Conservation (phyloP, 2,113 vertebrate genomes). For the Cynocephalus volans region DNA sequence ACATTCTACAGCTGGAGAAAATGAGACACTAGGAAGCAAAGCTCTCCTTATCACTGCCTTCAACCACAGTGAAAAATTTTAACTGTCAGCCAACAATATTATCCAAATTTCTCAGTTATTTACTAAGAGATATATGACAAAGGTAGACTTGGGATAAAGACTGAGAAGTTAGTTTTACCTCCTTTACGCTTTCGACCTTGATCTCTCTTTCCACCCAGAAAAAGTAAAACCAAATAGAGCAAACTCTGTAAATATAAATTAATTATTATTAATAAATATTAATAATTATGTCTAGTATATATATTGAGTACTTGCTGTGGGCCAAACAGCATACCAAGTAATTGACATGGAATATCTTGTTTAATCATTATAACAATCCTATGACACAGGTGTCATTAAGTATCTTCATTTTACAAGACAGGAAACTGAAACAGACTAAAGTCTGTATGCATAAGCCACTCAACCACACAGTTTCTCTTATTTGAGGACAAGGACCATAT, state of each 20-base stretch:
- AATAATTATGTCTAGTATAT: conserved; percentile 9
- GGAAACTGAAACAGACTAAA: background rate
- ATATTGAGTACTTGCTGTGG: background rate
- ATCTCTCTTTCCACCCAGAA: conserved; percentile 13
- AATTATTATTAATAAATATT: conserved; percentile 11
- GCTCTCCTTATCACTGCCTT: background rate
- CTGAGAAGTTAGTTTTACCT: background rate
- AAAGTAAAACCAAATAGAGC: conserved; percentile 25
- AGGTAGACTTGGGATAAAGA: background rate
- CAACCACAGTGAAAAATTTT: background rate
- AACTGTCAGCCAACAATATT: background rate
- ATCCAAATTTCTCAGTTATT: conserved; percentile 48
- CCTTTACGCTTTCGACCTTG: background rate
- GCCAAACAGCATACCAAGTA: background rate
- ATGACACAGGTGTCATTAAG: background rate
- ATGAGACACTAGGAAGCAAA: background rate
- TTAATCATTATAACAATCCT: background rate
- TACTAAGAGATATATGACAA: background rate
- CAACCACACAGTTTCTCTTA: background rate
- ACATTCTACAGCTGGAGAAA: conserved; percentile 7
- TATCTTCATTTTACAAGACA: conserved; percentile 14
- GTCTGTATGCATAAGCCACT: background rate
- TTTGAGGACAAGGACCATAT: background rate
- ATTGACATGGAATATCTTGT: background rate
- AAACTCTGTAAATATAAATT: conserved; percentile 18